phyloP scores from a whole-genome alignment of 2,797 vertebrate genomes.

The Mus caroli region DNA sequence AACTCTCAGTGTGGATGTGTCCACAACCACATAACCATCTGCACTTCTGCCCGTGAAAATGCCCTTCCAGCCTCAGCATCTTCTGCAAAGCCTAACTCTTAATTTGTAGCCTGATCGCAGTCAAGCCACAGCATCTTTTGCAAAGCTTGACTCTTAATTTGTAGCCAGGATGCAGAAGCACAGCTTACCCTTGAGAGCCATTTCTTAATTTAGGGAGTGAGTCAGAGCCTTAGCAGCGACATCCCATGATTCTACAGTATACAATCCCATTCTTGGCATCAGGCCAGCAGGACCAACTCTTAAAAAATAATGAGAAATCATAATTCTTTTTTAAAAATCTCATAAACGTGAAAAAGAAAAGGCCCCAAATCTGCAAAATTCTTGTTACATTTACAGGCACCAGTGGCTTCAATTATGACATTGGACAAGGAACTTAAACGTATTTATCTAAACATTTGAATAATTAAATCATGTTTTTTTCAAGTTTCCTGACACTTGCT shows the following conservation, averaged over 20 bases:
- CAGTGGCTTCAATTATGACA: slow-evolving; percentile 1
- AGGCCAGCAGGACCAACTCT: slow-evolving; percentile 18
- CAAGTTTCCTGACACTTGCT: slow-evolving; percentile 58
- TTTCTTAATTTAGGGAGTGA: slow-evolving; percentile 80
- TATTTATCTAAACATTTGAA: slow-evolving; percentile 68
- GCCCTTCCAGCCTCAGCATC: slow-evolving; percentile 47
- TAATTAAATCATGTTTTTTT: slow-evolving; percentile 74
- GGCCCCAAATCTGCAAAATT: slow-evolving; percentile 34
- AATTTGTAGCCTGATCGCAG: slow-evolving; percentile 72
- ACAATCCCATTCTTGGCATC: slow-evolving; percentile 48
- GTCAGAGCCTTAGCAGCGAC: slow-evolving; percentile 70
- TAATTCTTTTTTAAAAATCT: slow-evolving; percentile 50
- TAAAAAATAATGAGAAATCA: slow-evolving; percentile 67
- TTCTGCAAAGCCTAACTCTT: slow-evolving; percentile 66
- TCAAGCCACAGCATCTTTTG: slow-evolving; percentile 56
- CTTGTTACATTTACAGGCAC: slow-evolving; percentile 43
- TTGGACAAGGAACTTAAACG: slow-evolving; percentile 4
- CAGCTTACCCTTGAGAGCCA: slow-evolving; percentile 73
- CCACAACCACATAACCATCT: slow-evolving; percentile 4
- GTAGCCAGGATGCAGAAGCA: slow-evolving; percentile 68
- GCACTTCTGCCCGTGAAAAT: slow-evolving; percentile 59
- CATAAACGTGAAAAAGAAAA: slow-evolving; percentile 62
- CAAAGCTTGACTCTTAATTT: slow-evolving; percentile 72
- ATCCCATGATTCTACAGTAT: slow-evolving; percentile 19
- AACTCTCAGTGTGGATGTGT: not conserved